Conservation (phyloP, 2,797 vertebrate species). For the Trichosurus vulpecula region DNA sequence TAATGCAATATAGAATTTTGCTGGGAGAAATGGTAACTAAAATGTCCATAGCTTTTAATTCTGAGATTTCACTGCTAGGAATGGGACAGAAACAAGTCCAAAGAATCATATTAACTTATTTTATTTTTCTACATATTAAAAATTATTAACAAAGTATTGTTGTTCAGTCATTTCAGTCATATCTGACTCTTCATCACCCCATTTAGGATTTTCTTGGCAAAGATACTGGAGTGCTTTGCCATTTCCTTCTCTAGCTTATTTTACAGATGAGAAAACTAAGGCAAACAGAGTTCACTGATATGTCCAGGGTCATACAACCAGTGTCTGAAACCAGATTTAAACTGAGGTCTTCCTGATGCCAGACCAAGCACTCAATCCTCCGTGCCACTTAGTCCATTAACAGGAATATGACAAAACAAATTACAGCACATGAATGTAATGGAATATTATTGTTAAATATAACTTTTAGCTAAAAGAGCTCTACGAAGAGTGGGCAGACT, state of each 20-base stretch:
- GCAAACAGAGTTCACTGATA: no score
- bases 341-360: not conserved
- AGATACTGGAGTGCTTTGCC: no score
- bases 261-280: no score
- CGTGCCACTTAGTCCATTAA: not conserved
- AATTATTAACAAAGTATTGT: not conserved
- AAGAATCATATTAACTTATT: not conserved
- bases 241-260: no score
- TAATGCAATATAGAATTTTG: not conserved
- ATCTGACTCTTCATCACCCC: not conserved
- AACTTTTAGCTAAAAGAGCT: not conserved
- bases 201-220: no score
- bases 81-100: not conserved
- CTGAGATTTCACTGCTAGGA: not conserved
- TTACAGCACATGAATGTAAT: no score
- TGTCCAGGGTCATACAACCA: no score
- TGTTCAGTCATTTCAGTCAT: not conserved
- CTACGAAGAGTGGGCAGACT: not conserved
- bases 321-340: not conserved
- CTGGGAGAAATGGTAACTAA: not conserved
- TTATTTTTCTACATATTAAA: not conserved
- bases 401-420: not conserved
- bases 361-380: not conserved
- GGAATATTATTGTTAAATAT: not conserved
- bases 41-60: not conserved